Base-by-base conservation (phyloP, 2,113 vertebrate species). In the Macrotus californicus region DNA sequence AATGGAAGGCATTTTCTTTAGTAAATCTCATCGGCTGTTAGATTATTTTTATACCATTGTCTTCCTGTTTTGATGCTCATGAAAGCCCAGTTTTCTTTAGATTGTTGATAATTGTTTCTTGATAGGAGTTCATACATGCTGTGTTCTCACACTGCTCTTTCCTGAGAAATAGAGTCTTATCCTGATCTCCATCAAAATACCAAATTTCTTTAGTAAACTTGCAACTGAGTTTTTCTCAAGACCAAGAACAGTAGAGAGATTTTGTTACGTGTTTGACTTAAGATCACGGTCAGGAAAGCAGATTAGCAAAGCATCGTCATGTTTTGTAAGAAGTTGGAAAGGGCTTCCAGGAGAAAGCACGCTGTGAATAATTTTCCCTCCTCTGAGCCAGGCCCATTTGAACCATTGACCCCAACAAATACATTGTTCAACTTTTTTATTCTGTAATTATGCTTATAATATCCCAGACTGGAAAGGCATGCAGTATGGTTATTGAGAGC, bases 1-100 rank as follows among this genome's bases (percentile, higher is more conserved):
- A 96, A 94, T 88, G n/a, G 50, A 79, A 96, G 31, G 24, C 19
- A 83, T 95, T 97, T 94, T 95, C 50, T 76, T 50, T 79, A 61
- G 54, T 86, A 76, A 92, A 92, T 10, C n/a, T 69, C 16, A 93
- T 75, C n/a, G 54, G 66, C 29, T 87, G 48, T 69, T 82, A 70
- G 80, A 85, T 80, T 84, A 89, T 79, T 93, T 96, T 94, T 90
- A 80, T 80, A 86, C n/a, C 54, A 26, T 80, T 75, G 12, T 73
- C 64, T 94, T 94, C 67, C 85, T 91, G 61, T 97, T 89, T 94
- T 80, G 79, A 86, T 94, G 39, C n/a, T 80, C 6, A 4, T 56
- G 52, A 93, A 91, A 72, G 13, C 2, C 52, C 43, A 56, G 50
- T 54, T 90, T 94, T 92, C 66, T 85, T 93, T 72, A 91, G 26